These are phyloP conservation scores for Brachionus plicatilis DNA, from an alignment of 1,140 invertebrate species.

Conservation along the genomic window DNA sequence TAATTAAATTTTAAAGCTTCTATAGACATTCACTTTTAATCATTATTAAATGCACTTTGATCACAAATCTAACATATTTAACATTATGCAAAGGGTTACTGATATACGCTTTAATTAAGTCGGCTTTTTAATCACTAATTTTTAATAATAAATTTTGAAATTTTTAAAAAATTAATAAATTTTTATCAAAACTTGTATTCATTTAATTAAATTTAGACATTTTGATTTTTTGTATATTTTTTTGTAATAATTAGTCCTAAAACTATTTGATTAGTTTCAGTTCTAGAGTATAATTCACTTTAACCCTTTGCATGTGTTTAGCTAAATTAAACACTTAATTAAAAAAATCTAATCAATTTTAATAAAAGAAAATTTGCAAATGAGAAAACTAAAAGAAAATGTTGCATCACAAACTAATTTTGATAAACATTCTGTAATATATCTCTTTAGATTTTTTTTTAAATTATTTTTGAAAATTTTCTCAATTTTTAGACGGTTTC, in stretches of 20 bases:
- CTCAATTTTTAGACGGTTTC: background rate
- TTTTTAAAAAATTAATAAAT: background rate
- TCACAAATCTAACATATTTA: background rate
- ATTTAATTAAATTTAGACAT: background rate
- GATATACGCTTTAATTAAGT: background rate
- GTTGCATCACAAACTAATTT: background rate
- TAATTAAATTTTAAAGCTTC: background rate
- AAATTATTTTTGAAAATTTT: background rate
- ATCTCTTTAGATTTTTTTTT: background rate
- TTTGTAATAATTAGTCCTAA: background rate
- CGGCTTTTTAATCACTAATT: background rate
- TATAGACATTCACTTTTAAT: background rate
- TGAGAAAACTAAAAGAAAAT: background rate
- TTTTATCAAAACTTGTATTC: background rate
- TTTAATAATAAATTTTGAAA: background rate
- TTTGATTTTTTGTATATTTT: background rate
- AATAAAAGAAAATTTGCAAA: background rate
- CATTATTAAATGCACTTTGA: background rate
- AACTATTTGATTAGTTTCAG: background rate
- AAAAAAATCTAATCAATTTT: background rate
- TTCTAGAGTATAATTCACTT: background rate
- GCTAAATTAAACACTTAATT: background rate
- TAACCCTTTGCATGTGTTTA: constrained; percentile 15
- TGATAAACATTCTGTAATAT: background rate
- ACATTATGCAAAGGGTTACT: constrained; percentile 29